Evolutionary conservation across 2,113 vertebrate genomes (phyloP).

Genomic region (Vicugna pacos): DNA sequence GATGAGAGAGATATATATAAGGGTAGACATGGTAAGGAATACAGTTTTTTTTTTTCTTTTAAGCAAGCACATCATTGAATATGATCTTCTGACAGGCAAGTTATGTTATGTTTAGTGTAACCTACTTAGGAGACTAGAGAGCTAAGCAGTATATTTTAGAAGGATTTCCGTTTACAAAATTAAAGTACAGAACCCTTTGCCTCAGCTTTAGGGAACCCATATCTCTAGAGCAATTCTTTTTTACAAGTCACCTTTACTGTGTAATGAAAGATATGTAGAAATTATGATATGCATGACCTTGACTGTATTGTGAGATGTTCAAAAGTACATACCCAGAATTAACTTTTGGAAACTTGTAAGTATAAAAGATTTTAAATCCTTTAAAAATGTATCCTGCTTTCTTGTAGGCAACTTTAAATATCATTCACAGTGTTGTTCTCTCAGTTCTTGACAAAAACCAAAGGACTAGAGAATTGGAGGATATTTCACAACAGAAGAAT

Average conservation of each 20-base stretch:
- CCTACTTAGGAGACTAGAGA: slow-evolving; percentile 16
- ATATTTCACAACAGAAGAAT: slow-evolving; percentile 83
- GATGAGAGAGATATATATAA: neutral
- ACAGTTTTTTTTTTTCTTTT: neutral
- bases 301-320: slow-evolving; percentile 35
- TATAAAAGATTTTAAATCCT: slow-evolving; percentile 47
- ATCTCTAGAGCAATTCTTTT: slow-evolving; percentile 33
- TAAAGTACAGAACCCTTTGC: neutral
- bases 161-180: slow-evolving; percentile 27
- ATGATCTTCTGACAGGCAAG: neutral
- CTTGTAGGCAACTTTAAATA: slow-evolving; percentile 92
- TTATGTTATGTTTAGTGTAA: slow-evolving; percentile 34
- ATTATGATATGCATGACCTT: slow-evolving; percentile 51
- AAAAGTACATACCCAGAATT: slow-evolving; percentile 34
- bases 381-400: slow-evolving; percentile 78
- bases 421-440: slow-evolving; percentile 94
- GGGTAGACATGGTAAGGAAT: neutral
- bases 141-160: neutral
- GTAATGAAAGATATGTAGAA: neutral
- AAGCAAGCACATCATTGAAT: neutral
- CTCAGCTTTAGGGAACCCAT: slow-evolving; percentile 17
- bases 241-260: slow-evolving; percentile 12
- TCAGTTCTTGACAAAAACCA: slow-evolving; percentile 95
- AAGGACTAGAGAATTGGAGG: slow-evolving; percentile 88
- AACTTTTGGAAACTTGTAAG: slow-evolving; percentile 33